These are phyloP conservation scores for Eupithecia tripunctaria DNA, from an alignment of 2,888 invertebrate species.

Conservation along the genomic window DNA sequence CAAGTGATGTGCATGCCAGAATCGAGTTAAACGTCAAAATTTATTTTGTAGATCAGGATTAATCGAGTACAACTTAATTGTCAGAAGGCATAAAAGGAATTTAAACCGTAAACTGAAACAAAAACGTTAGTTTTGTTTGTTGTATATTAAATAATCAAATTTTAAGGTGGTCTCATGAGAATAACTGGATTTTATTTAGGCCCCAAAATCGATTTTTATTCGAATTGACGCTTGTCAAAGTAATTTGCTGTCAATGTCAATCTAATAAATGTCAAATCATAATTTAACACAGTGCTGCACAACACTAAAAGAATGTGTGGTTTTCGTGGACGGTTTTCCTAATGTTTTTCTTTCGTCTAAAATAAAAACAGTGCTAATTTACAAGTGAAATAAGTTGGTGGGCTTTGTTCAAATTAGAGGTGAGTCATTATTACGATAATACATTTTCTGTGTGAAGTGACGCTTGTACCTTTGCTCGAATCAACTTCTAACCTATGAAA, in stretches of 20 bases:
- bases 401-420: constrained; percentile 57
- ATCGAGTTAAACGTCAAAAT: constrained; percentile 38
- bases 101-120: not conserved
- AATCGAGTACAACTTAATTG: not conserved
- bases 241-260: constrained; percentile 2
- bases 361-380: constrained; percentile 78
- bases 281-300: constrained; percentile 25
- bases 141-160: not conserved
- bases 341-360: constrained; percentile 76
- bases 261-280: not conserved
- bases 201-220: not conserved
- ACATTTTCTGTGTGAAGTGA: constrained; percentile 8
- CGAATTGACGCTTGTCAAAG: not conserved
- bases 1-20: constrained; percentile 56
- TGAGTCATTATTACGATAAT: constrained; percentile 51
- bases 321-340: constrained; percentile 62
- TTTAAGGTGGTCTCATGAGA: not conserved
- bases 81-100: not conserved
- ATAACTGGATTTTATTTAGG: not conserved
- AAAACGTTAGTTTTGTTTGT: not conserved
- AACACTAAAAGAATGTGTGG: constrained; percentile 57
- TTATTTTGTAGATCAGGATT: not conserved
- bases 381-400: constrained; percentile 68
- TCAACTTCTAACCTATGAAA: constrained; percentile 38
- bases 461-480: not conserved